Conservation (phyloP, 1,140 invertebrate species). For the Psix sp. region DNA sequence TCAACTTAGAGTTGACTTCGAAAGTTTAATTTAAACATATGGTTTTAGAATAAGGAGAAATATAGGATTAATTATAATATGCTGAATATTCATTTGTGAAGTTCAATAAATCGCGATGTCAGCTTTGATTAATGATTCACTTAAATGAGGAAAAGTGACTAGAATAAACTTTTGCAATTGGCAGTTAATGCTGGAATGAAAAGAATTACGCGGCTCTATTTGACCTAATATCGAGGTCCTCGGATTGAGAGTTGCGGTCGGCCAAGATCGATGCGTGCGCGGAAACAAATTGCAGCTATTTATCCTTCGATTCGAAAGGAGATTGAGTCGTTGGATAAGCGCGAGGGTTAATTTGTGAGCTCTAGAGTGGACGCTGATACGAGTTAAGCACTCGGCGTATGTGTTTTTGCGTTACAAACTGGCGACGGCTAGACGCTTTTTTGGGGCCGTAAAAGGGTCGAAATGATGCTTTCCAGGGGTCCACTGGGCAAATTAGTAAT, state of each 20-base stretch:
- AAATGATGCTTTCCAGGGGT: constrained; percentile 7
- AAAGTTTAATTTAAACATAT: no score
- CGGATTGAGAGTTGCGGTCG: constrained; percentile 16
- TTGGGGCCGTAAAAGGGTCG: background rate
- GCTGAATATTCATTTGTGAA: no score
- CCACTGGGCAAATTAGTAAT: constrained; percentile 26
- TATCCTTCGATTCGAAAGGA: constrained; percentile 29
- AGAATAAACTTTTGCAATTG: background rate
- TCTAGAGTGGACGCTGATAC: constrained; percentile 27
- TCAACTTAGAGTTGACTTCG: no score
- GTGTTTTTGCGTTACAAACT: constrained; percentile 21
- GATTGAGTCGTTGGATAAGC: constrained; percentile 49
- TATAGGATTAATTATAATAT: no score
- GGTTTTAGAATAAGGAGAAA: no score
- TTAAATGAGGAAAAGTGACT: no score
- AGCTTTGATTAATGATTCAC: no score
- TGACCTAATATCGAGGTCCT: constrained; percentile 16
- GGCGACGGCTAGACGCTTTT: constrained; percentile 35
- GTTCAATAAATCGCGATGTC: no score
- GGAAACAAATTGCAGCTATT: constrained; percentile 50
- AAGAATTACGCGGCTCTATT: constrained; percentile 5
- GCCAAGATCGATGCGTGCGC: constrained; percentile 37
- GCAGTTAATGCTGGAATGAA: constrained; percentile 2
- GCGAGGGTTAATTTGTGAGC: constrained; percentile 40
- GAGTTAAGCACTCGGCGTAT: constrained; percentile 21